Base-by-base conservation (phyloP, 2,797 vertebrate genomes). In the Bradypus variegatus region DNA sequence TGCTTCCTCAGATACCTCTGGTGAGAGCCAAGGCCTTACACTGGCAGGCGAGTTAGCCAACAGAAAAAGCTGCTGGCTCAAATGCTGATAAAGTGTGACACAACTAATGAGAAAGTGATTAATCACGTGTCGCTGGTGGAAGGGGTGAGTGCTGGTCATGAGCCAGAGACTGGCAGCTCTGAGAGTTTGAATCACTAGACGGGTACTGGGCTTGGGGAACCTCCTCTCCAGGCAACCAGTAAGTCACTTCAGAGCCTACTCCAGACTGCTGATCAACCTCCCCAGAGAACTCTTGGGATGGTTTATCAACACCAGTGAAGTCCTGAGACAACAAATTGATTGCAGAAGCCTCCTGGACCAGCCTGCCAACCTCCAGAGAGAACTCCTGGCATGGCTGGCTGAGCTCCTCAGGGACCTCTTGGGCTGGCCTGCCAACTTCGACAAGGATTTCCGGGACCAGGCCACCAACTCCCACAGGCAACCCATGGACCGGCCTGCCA, bases 101-200 rank as follows among this genome's bases (percentile, higher is more conserved):
- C 58, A 93, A 86, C n/a, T 86, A 92, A 82, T 83, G 88, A 91
- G 38, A 94, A 90, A 90, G 88, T 58, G 75, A 86, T 93, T 94
- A 94, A 81, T 94, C 45, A 93, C 79, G 88, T 80, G 88, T 64
- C 94, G 94, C 92, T 95, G 95, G 91, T 79, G 93, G 92, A 65
- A 79, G 60, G n/a, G 81, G 0, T 60, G 93, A 91, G 82, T 67
- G 50, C 95, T 97, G 97, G 89, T 96, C 91, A 76, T 55, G 36
- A 80, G 77, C 78, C 77, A 58, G 33, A 91, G 94, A 77, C 84
- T 90, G 94, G 62, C 19, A 58, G 58, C 81, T 93, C 86, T 94
- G 95, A 90, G 89, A 73, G 23, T 86, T 72, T 90, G 78, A 64
- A 86, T 92, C 95, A 87, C 70, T 92, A 88, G 88, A 83, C 6